These are phyloP conservation scores for Vanessa cardui DNA, from an alignment of 2,888 invertebrate genomes.

Conservation along the genomic window DNA sequence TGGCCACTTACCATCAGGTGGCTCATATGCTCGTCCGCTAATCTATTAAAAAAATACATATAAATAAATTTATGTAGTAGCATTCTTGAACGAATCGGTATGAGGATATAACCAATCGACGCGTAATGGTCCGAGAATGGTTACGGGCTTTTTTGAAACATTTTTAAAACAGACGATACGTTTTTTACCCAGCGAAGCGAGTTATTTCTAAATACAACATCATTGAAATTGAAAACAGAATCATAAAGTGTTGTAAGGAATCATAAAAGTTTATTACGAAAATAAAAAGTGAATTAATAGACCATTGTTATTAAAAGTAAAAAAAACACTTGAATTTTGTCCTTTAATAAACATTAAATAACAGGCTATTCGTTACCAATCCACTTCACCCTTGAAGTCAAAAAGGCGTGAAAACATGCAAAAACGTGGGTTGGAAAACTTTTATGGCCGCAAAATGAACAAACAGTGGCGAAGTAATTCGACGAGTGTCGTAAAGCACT, in stretches of 20 bases:
- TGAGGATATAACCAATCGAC: too few relatives aligned
- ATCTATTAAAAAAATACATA: too few relatives aligned
- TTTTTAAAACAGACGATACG: not conserved
- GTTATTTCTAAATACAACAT: not conserved
- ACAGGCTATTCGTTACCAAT: conserved; percentile 28
- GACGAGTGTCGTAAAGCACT: conserved; percentile 44
- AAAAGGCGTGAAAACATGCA: conserved; percentile 39
- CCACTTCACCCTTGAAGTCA: conserved; percentile 28
- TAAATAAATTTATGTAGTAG: too few relatives aligned
- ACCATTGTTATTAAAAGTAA: not conserved
- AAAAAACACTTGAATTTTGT: not conserved
- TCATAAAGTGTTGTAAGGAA: too few relatives aligned
- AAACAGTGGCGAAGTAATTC: conserved; percentile 43
- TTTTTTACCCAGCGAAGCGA: not conserved
- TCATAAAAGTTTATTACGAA: too few relatives aligned
- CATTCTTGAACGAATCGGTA: too few relatives aligned
- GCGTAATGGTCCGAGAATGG: too few relatives aligned
- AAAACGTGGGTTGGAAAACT: conserved; percentile 43
- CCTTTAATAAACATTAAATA: conserved; percentile 6
- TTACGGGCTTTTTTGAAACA: too few relatives aligned
- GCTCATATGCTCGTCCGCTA: too few relatives aligned
- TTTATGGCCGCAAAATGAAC: conserved; percentile 43
- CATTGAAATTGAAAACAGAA: too few relatives aligned
- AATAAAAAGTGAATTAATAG: too few relatives aligned
- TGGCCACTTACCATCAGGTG: too few relatives aligned